These are phyloP conservation scores for Andrena hattorfiana DNA, from an alignment of 2,888 invertebrate species.

Conservation along the genomic window DNA sequence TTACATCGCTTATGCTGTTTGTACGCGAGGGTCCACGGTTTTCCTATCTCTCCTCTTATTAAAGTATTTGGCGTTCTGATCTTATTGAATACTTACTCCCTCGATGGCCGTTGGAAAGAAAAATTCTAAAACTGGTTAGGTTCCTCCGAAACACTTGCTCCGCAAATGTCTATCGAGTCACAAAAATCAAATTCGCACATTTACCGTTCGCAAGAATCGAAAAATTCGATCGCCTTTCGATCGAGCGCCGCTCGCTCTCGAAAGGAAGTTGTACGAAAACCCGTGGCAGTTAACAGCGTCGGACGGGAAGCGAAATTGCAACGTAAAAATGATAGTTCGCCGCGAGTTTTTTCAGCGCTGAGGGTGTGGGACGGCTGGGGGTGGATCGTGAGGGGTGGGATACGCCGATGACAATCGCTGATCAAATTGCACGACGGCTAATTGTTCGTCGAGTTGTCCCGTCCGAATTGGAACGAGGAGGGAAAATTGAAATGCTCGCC, in stretches of 20 bases:
- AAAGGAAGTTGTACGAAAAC: constrained; percentile 8
- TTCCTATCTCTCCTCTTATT: constrained; percentile 36
- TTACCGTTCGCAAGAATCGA: too few species aligned
- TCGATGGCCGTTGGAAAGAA: neutral
- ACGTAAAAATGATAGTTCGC: constrained; percentile 65
- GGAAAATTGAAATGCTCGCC: constrained; percentile 77
- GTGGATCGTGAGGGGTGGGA: constrained; percentile 36
- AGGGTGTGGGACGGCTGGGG: neutral
- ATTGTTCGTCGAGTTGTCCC: constrained; percentile 79
- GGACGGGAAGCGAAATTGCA: constrained; percentile 54
- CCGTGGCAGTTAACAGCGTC: neutral
- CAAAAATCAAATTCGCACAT: too few species aligned
- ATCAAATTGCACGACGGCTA: constrained; percentile 82
- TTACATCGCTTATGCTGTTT: constrained; percentile 63
- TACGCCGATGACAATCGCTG: constrained; percentile 81
- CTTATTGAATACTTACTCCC: constrained; percentile 4
- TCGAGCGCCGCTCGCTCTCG: constrained; percentile 20
- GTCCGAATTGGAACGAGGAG: constrained; percentile 75
- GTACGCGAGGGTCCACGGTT: constrained; percentile 52
- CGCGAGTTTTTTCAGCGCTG: constrained; percentile 58
- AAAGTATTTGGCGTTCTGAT: constrained; percentile 43
- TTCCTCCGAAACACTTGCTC: too few species aligned
- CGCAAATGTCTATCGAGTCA: too few species aligned
- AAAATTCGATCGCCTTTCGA: neutral
- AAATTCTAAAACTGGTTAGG: neutral